These are phyloP conservation scores for Tiliacea aurago DNA, from an alignment of 2,888 invertebrate genomes.

Conservation along the genomic window DNA sequence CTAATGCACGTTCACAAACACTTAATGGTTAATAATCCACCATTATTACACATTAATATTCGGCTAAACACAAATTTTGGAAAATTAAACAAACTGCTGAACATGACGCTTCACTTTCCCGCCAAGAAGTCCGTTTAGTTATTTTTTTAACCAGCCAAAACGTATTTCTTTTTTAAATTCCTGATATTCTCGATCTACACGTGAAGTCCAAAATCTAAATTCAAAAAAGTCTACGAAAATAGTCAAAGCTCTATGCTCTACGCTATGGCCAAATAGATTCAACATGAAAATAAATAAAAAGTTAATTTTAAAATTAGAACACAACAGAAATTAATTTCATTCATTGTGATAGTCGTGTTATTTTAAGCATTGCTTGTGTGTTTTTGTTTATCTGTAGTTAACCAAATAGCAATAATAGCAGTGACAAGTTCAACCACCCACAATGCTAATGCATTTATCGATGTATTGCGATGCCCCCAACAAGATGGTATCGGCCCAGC, in stretches of 20 bases:
- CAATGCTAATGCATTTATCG: constrained; percentile 61
- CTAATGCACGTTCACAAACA: no score
- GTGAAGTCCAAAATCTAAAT: not conserved
- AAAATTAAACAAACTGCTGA: no score
- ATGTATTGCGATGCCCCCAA: constrained; percentile 68
- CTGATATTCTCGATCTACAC: constrained; percentile 5
- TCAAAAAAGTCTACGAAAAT: constrained; percentile 1
- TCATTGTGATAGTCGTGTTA: not conserved
- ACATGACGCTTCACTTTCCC: no score
- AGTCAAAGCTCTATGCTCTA: not conserved
- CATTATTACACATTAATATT: no score
- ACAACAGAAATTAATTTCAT: constrained; percentile 2
- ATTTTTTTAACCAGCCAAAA: not conserved
- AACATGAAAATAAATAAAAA: not conserved
- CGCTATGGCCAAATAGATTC: not conserved
- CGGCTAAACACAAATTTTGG: no score
- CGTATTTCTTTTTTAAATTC: not conserved
- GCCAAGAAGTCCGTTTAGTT: no score
- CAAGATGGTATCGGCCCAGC: constrained; percentile 81
- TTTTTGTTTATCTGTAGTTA: constrained; percentile 43
- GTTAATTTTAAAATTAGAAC: constrained; percentile 30
- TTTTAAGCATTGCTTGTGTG: not conserved
- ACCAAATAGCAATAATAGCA: constrained; percentile 50
- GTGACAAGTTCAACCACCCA: constrained; percentile 62
- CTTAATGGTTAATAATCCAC: no score